A percentile compares a stretch with the other conserved stretches of the same genome.
Evolutionary conservation across 92 coral and sea anemone genomes (phyloP).

Genomic region (Isaurus tuberculatus): DNA sequence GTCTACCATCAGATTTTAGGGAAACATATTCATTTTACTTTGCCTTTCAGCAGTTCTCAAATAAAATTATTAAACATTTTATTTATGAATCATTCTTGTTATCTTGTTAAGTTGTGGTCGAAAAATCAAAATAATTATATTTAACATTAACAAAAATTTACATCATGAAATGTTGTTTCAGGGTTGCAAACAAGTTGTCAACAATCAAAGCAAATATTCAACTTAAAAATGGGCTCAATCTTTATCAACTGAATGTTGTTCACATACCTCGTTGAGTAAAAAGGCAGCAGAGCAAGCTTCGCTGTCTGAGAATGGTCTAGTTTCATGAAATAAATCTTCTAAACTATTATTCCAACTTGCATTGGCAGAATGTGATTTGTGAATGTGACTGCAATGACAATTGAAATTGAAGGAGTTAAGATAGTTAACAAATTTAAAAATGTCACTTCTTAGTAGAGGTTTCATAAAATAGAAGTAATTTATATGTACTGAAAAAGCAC

Average conservation of each 20-base stretch:
- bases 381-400: constrained; percentile 56
- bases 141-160: no score
- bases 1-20: no score
- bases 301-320: constrained; percentile 88
- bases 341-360: constrained; percentile 91
- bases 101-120: no score
- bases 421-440: neutral
- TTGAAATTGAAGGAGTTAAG: neutral
- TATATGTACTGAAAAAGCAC: no score
- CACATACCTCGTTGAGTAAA: constrained; percentile 73
- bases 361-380: constrained; percentile 85
- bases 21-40: no score
- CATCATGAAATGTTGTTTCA: no score
- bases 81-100: no score
- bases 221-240: neutral
- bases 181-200: neutral
- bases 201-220: neutral
- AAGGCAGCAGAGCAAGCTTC: constrained; percentile 78
- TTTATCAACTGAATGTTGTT: neutral
- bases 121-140: no score
- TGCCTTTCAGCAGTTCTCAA: no score
- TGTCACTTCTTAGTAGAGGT: neutral
- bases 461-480: neutral
- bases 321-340: constrained; percentile 75
- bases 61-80: no score